Base-by-base conservation (phyloP, 2,888 invertebrate genomes). In the Apomyelois bistriatella region DNA sequence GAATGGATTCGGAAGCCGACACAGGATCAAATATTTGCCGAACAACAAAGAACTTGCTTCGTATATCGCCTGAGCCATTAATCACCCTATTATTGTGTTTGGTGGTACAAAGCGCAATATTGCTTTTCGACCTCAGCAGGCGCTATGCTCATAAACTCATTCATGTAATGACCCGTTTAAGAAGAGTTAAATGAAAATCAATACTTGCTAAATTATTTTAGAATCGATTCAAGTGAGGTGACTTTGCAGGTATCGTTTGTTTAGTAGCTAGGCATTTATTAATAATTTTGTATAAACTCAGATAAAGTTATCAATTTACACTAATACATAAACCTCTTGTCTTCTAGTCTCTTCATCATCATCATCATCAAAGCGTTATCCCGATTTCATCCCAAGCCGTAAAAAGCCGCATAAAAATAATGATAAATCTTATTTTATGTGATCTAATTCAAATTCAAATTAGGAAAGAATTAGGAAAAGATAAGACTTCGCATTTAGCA, bases 141-240 rank as follows among this genome's bases (percentile, higher is more conserved):
- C 72, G 71, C 73, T 76, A 70, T 76, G 71, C 80, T 80, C 74
- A 76, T 81, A 83, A 85, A 85, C 82, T 82, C 78, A 81, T 72
- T 72, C 74, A 74, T 72, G 69, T 85, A 85, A 86, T 85, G 84
- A 83, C 86, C 81, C 80, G 76, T 72, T 79, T 79, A 79, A 79
- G 80, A 78, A 78, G 74, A 81, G 76, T 76, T 83, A 83, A 85
- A 85, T 83, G 82, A 82, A 83, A 86, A 86, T 86, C 83, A 68
- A 85, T 86, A 83, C 58, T 65, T 62, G 66, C 68, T 68, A 75
- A 52, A 53, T 55, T 35, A 52, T 40, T 52, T 12, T 36, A 48
- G 54, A 35, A 16, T 16, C 41, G 12, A 41, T 12, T 35, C 41
- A 35, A 35, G 17, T 32, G 7, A 28, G 32, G 32, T 38, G 38